phyloP scores from a whole-genome alignment of 2,113 vertebrate genomes.

The Nothocercus julius region DNA sequence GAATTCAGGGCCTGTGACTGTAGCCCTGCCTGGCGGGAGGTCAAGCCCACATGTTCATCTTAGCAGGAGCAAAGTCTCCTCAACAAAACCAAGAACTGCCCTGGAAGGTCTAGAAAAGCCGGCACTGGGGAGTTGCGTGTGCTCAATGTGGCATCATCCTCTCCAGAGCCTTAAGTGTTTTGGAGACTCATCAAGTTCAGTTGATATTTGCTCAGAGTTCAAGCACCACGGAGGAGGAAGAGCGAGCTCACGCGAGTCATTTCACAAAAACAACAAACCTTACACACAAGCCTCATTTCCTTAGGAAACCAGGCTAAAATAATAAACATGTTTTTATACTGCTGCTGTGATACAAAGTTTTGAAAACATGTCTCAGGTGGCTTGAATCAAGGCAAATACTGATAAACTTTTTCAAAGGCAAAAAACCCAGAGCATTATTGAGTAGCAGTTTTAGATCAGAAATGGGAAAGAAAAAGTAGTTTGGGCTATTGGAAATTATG shows the following conservation, averaged over 20 bases:
- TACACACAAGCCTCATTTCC: constrained; percentile 11
- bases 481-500: not conserved
- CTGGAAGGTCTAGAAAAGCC: not conserved
- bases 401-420: not conserved
- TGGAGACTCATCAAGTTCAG: not conserved
- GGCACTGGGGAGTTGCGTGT: not conserved
- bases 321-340: constrained; percentile 8
- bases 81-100: not conserved
- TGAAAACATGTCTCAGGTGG: not conserved
- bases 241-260: not conserved
- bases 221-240: constrained; percentile 13
- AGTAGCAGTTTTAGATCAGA: not conserved
- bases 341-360: not conserved
- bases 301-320: constrained; percentile 45
- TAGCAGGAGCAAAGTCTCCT: not conserved
- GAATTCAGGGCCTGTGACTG: not conserved
- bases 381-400: not conserved
- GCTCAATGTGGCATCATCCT: not conserved
- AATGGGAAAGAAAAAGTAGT: not conserved
- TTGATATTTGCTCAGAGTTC: not conserved
- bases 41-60: not conserved
- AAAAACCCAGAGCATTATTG: not conserved
- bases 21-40: too few species aligned
- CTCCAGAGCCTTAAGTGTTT: not conserved
- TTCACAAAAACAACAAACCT: constrained; percentile 11